Evolutionary conservation across 1,140 invertebrate genomes (phyloP).

Genomic region (Arctopsyche grandis): DNA sequence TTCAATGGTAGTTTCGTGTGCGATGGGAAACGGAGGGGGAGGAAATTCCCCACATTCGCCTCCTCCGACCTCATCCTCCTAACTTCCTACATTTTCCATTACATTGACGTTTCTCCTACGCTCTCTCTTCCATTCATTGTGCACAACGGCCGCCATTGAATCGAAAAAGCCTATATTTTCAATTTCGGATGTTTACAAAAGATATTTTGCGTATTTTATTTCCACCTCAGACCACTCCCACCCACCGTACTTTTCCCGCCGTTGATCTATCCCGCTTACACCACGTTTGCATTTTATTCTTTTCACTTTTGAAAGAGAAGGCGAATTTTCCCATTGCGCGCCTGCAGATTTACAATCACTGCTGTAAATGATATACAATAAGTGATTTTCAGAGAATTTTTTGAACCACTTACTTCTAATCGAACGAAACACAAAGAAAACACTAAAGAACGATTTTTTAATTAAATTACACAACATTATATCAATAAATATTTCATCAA

Average conservation of each 20-base stretch:
- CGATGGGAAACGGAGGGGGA: no score
- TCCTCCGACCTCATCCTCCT: background rate
- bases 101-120: conserved; percentile 36
- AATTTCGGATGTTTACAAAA: conserved; percentile 40
- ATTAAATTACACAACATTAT: no score
- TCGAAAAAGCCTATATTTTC: conserved; percentile 41
- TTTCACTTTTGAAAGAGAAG: background rate
- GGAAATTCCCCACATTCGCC: background rate
- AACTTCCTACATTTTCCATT: conserved; percentile 36
- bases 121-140: conserved; percentile 18
- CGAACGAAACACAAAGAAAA: no score
- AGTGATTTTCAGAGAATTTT: no score
- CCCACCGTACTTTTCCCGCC: background rate
- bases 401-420: no score
- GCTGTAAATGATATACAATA: background rate
- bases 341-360: background rate
- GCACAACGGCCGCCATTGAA: conserved; percentile 17
- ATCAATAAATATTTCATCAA: no score
- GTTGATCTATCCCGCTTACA: background rate
- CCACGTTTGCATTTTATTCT: background rate
- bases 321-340: background rate
- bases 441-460: no score
- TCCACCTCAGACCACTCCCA: background rate
- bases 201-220: conserved; percentile 30
- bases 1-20: conserved; percentile 34